phyloP scores from a whole-genome alignment of 1,140 invertebrate genomes.

The Brachionus rubens region DNA sequence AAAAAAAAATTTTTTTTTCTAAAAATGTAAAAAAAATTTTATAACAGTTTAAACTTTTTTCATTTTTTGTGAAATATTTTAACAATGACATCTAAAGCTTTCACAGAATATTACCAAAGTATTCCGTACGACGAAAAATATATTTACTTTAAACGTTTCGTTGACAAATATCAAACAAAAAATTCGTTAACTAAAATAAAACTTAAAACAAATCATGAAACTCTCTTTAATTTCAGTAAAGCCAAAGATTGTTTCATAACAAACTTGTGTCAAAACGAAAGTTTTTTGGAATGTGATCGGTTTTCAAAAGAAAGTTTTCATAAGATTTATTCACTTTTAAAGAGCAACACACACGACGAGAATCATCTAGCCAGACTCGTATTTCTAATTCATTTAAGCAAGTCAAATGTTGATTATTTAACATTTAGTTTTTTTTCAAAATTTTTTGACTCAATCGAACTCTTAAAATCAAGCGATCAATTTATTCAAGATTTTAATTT shows the following conservation, averaged over 20 bases:
- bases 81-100: not conserved
- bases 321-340: not conserved
- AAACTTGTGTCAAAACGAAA: not conserved
- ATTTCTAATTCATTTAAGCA: conserved; percentile 19
- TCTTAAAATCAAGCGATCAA: not conserved
- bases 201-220: not conserved
- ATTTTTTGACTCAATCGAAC: conserved; percentile 17
- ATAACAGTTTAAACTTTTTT: not conserved
- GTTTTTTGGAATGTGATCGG: conserved; percentile 11
- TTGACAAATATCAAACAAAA: not conserved
- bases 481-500: not conserved
- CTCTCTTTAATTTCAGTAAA: not conserved
- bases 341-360: not conserved
- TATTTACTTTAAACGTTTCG: not conserved
- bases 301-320: conserved; percentile 13
- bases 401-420: conserved; percentile 6
- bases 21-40: not conserved
- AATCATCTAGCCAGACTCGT: not conserved
- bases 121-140: conserved; percentile 14
- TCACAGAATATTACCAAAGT: conserved; percentile 13
- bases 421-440: conserved; percentile 19
- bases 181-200: not conserved
- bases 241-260: not conserved
- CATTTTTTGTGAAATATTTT: conserved; percentile 12
- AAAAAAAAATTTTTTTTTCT: conserved; percentile 32